Evolutionary conservation across 2,888 invertebrate species (phyloP), one percentile per base, ranked within the genome.

Genomic region (Eristalis intricaria): DNA sequence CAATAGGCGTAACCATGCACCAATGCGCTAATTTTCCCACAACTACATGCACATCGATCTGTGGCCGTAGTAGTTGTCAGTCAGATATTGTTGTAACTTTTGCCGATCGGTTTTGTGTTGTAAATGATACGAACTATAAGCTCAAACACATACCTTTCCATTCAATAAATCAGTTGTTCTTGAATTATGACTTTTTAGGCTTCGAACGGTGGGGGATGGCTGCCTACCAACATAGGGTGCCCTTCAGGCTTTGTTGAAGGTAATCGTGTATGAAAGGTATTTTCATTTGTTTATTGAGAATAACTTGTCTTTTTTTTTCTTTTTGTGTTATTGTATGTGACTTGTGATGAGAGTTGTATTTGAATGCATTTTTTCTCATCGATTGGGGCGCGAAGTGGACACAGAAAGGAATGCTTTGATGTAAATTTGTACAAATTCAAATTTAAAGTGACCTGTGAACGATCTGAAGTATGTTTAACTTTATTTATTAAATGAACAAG

Each of bases 21-120:
- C 77, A 75, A 76, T 87, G 84, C 79, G 84, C 79, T 78, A 70
- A 87, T 75, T 75, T 83, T 58, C 15, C 58, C 76, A 79, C 87
- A 75, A 76, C 71, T 32, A 76, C 75, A 75, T 3, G 11, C 15
- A 15, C 29, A 38, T 63, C 19, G 19, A 60, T 19, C 56, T 63
- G 66, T 66, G 43, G 13, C 40, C 11, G 66, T 61, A 69, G 60
- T 76, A 13, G 26, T 26, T 26, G 26, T 26, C 26, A 26, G 70
- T 68, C 19, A 13, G 23, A 74, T 19, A 68, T 82, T 86, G 35
- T 38, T 69, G 80, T 85, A 64, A 85, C 73, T 56, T 66, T 76
- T 22, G 69, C 60, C 61, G 58, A 81, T 81, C 77, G 4, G 4
- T 58, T 60, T 61, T n/a, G n/a, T 68, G 22, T 26, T 13, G 56